Evolutionary conservation across 1,140 invertebrate genomes (phyloP).

Genomic region (Drosophila willistoni): DNA sequence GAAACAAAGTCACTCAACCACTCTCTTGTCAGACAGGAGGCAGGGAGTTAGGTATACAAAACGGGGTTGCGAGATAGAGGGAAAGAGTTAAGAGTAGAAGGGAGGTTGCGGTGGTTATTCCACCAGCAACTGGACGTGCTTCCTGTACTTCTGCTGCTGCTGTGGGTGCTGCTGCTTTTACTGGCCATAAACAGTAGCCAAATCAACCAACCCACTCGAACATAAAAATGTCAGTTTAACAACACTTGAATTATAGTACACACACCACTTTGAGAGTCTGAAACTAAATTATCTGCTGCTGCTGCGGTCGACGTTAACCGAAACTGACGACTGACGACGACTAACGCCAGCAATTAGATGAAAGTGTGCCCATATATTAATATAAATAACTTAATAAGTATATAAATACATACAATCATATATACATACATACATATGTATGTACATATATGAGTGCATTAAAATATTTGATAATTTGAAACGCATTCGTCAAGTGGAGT

Average conservation of each 20-base stretch:
- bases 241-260: constrained; percentile 44
- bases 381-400: constrained; percentile 1
- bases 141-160: constrained; percentile 34
- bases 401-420: constrained; percentile 4
- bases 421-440: constrained; percentile 16
- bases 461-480: constrained; percentile 66
- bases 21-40: background rate
- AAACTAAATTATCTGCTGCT: constrained; percentile 10
- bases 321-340: background rate
- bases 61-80: background rate
- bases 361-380: constrained; percentile 55
- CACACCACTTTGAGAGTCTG: background rate
- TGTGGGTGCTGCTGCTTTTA: constrained; percentile 4
- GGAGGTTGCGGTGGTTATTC: background rate
- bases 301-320: constrained; percentile 1
- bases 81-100: background rate
- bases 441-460: constrained; percentile 34
- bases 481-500: constrained; percentile 46
- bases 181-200: constrained; percentile 30
- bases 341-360: constrained; percentile 42
- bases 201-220: constrained; percentile 29
- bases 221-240: constrained; percentile 59
- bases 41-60: background rate
- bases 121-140: constrained; percentile 28
- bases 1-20: constrained; percentile 39